Base-by-base conservation (phyloP, 2,113 vertebrate genomes). In the Etia nguti region DNA sequence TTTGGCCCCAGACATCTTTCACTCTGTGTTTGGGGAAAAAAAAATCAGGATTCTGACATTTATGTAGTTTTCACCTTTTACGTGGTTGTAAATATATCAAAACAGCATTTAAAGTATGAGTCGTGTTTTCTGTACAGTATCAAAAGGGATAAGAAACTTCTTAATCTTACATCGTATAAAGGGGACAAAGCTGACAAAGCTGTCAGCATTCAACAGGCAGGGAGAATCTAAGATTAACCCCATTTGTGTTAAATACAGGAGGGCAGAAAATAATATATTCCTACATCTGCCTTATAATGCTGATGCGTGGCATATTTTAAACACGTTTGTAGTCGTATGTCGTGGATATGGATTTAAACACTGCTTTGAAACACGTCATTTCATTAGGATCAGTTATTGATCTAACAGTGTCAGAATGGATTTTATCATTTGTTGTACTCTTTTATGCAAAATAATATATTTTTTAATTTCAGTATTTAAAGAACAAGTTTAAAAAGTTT, bases 191-290 rank as follows among this genome's bases (percentile, higher is more conserved):
- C 10, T 50, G 79, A 85, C 65, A 88, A 87, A 90, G 81, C 55
- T 86, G 79, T 84, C 54, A 65, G 79, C 43, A 46, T 86, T 86
- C 77, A 82, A 52, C 52, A 18, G 83, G 89, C 31, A 13, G 13
- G 4, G 56, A 59, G 82, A 91, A 94, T 90, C 87, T 92, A 84
- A 93, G 91, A 94, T 86, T 93, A 92, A 91, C 89, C 85, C 48
- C 56, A 80, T 89, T 85, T 82, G 65, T 82, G 26, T 20, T 70
- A 48, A 90, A 92, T 13, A 80, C 36, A 90, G 56, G 18, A 59
- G 50, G 18, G 31, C 9, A 54, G 34, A 83, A 3, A 54, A 36
- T 24, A 52, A n/a, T 79, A 22, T 31, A 6, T 43, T 22, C 10
- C 5, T 54, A 41, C 36, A 46, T 77, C 56, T 77, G 15, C 20